Conservation (phyloP, 2,797 vertebrate genomes). For the Triplophysa yarkandensis region DNA sequence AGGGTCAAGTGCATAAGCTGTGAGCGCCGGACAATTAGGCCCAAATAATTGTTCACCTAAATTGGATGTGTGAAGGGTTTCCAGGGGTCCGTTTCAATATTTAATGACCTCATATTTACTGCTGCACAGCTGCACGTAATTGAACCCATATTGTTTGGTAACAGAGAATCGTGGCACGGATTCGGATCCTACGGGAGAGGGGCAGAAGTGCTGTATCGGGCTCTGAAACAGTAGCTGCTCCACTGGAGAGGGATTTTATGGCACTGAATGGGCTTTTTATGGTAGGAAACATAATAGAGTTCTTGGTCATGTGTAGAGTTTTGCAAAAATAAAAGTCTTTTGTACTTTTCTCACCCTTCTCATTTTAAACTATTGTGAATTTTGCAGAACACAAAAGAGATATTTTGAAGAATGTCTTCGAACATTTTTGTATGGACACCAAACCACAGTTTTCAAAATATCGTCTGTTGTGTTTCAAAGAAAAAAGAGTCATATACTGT, state of each 20-base stretch:
- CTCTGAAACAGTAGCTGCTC: background rate
- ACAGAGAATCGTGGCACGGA: background rate
- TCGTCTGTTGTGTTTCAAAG: too few species aligned
- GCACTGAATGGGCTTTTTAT: background rate
- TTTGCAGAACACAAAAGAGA: too few species aligned
- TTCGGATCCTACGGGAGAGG: background rate
- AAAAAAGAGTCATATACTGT: too few species aligned
- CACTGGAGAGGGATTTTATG: background rate
- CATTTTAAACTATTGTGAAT: too few species aligned
- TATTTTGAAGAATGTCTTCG: too few species aligned
- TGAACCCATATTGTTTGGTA: constrained; percentile 9
- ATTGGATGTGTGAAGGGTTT: constrained; percentile 31
- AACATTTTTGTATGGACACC: too few species aligned
- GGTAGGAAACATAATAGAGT: background rate
- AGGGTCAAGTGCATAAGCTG: constrained; percentile 49
- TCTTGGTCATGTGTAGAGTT: background rate
- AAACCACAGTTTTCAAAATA: too few species aligned
- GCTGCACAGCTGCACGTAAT: constrained; percentile 9
- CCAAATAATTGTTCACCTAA: constrained; percentile 32
- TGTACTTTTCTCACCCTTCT: too few species aligned
- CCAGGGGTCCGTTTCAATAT: constrained; percentile 30
- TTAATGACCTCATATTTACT: constrained; percentile 31
- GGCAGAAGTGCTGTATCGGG: background rate
- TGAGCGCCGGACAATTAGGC: constrained; percentile 44
- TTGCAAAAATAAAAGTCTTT: too few species aligned